A percentile compares a stretch with the other conserved stretches of the same genome.
Evolutionary conservation across 2,888 invertebrate genomes (phyloP).

Genomic region (Acanthosoma haemorrhoidale): DNA sequence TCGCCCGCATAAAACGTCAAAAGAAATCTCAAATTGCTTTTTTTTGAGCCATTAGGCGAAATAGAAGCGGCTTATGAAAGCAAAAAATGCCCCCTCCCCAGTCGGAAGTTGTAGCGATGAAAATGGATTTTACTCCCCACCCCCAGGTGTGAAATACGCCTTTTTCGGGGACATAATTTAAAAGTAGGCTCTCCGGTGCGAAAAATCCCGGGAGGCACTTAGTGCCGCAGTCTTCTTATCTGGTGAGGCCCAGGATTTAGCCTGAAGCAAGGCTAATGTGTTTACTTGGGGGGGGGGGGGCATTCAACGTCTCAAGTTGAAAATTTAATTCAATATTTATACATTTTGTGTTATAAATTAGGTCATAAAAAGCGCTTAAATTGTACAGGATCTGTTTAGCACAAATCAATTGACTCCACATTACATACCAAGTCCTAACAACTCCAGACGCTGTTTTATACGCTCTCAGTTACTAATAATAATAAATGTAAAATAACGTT

Average conservation of each 20-base stretch:
- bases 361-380: too few species aligned
- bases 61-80: background rate
- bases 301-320: background rate
- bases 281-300: background rate
- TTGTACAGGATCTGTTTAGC: too few species aligned
- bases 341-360: too few species aligned
- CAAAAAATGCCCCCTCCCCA: background rate
- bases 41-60: background rate
- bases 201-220: constrained; percentile 3
- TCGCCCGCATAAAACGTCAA: background rate
- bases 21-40: background rate
- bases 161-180: constrained; percentile 11
- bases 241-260: too few species aligned
- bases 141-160: constrained; percentile 12
- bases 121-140: constrained; percentile 1
- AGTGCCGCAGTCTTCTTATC: background rate
- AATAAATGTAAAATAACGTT: too few species aligned
- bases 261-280: background rate
- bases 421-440: too few species aligned
- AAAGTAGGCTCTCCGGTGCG: background rate
- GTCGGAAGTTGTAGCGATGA: background rate
- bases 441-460: too few species aligned
- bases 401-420: too few species aligned
- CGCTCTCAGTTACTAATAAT: too few species aligned
- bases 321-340: background rate